phyloP scores from a whole-genome alignment of 92 coral and sea anemone genomes.

The Palythoa grandis region DNA sequence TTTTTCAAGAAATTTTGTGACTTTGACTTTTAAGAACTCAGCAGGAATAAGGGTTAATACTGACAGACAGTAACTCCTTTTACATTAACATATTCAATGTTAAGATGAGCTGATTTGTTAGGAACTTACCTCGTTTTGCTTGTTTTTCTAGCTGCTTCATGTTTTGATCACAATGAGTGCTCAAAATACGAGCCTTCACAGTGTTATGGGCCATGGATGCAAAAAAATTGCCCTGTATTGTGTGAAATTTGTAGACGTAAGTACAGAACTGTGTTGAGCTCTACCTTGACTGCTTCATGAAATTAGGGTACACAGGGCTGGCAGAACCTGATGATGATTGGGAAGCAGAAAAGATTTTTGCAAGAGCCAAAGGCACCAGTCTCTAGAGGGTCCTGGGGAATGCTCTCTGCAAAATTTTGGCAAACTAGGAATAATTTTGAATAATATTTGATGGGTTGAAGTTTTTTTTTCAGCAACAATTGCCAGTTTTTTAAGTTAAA shows the following conservation, averaged over 20 bases:
- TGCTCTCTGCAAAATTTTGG: too few species aligned
- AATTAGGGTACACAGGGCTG: background rate
- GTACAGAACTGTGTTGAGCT: conserved; percentile 27
- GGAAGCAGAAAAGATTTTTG: too few species aligned
- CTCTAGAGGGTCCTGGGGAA: background rate
- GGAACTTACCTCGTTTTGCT: background rate
- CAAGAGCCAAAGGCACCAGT: too few species aligned
- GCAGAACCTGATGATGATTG: too few species aligned
- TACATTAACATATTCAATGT: background rate
- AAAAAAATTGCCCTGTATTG: conserved; percentile 17
- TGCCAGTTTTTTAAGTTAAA: too few species aligned
- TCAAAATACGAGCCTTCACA: conserved; percentile 19
- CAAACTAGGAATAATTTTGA: too few species aligned
- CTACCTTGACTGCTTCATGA: background rate
- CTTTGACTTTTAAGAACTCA: too few species aligned
- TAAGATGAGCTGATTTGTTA: background rate
- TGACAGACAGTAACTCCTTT: too few species aligned
- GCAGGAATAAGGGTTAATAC: too few species aligned
- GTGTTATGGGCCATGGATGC: conserved; percentile 44
- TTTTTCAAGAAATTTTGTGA: too few species aligned
- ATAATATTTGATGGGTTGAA: too few species aligned
- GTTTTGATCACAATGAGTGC: conserved; percentile 37
- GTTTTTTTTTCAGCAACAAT: too few species aligned
- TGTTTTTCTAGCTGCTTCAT: conserved; percentile 24
- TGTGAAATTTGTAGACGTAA: conserved; percentile 80